phyloP scores from a whole-genome alignment of 2,888 invertebrate genomes.

The Ectropis crepuscularia region DNA sequence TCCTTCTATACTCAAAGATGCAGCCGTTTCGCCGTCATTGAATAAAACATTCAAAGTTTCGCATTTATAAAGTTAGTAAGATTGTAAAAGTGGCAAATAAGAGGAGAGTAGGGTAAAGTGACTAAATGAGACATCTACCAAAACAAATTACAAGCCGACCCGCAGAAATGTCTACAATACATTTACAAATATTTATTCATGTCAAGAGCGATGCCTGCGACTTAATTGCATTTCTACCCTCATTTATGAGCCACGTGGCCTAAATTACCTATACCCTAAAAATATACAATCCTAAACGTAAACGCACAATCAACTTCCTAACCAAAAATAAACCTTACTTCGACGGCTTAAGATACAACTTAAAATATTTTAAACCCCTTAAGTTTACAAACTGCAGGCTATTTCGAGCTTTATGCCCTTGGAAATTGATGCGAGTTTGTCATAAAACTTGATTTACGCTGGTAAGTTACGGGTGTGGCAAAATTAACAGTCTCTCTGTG shows the following conservation, averaged over 20 bases:
- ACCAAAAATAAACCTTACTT: conserved; percentile 13
- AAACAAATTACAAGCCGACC: conserved; percentile 25
- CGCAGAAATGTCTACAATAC: conserved; percentile 44
- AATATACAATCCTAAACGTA: conserved; percentile 26
- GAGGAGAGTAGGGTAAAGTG: background rate
- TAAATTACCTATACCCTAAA: conserved; percentile 55
- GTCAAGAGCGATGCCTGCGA: conserved; percentile 35
- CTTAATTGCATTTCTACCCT: conserved; percentile 42
- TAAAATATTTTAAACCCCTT: conserved; percentile 5
- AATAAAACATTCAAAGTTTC: too few species aligned
- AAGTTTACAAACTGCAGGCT: conserved; percentile 2
- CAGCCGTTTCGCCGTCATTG: too few species aligned
- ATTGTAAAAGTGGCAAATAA: background rate
- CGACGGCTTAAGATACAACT: background rate
- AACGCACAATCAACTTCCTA: background rate
- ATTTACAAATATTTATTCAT: conserved; percentile 48
- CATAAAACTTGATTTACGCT: conserved; percentile 20
- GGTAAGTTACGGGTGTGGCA: conserved; percentile 39
- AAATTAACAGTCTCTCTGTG: conserved; percentile 35
- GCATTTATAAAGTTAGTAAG: too few species aligned
- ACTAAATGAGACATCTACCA: background rate
- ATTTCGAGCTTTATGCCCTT: conserved; percentile 27
- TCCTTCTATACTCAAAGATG: too few species aligned
- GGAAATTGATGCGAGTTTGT: conserved; percentile 13
- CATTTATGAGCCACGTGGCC: conserved; percentile 50